These are phyloP conservation scores for Falco punctatus DNA, from an alignment of 2,113 vertebrate genomes.

Conservation along the genomic window DNA sequence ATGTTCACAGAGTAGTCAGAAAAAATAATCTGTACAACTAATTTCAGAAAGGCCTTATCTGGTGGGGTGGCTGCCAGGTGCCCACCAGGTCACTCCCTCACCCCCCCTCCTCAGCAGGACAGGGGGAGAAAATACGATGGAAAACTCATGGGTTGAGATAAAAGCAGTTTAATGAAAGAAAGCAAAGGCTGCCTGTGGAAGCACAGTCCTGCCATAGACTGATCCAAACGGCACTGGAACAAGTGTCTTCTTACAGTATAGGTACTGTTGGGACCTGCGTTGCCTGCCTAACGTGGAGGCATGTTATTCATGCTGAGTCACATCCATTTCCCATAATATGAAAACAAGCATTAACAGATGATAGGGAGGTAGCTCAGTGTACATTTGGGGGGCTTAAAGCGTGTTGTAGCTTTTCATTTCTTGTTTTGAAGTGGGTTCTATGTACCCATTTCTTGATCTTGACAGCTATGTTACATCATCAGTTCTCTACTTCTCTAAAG, in stretches of 20 bases:
- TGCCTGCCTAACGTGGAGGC: neutral
- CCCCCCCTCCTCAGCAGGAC: neutral
- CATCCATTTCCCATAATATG: neutral
- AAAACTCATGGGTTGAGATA: neutral
- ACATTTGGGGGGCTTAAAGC: neutral
- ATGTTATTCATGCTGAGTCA: too few relatives aligned
- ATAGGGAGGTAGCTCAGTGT: neutral
- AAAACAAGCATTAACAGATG: neutral
- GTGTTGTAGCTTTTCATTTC: neutral
- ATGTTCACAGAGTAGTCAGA: neutral
- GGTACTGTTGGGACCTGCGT: rapidly evolving
- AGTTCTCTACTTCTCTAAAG: neutral
- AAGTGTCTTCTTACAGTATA: neutral
- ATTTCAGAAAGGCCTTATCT: neutral
- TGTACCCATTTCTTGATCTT: neutral
- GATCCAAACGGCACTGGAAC: neutral
- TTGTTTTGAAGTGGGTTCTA: neutral
- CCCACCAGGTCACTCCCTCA: neutral
- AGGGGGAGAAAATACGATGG: neutral
- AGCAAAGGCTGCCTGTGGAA: neutral
- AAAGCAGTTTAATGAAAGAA: neutral
- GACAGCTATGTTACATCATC: neutral
- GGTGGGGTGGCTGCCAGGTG: neutral
- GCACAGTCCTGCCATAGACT: neutral
- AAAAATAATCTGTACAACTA: neutral